phyloP scores from a whole-genome alignment of 1,140 invertebrate species.

The Bactericera cockerelli region DNA sequence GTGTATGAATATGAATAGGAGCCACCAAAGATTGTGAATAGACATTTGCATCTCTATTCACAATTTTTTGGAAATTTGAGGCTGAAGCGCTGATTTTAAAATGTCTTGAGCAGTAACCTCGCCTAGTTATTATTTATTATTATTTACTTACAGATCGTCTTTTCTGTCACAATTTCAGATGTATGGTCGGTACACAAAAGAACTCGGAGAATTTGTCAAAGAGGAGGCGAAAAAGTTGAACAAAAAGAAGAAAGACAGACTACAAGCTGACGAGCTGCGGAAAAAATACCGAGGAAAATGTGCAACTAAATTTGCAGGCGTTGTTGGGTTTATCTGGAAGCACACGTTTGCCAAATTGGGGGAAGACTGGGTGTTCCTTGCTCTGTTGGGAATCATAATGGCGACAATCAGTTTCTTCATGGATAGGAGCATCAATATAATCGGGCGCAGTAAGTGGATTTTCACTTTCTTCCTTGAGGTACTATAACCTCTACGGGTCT shows the following conservation, averaged over 20 bases:
- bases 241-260: conserved; percentile 54
- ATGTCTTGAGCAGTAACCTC: too few species aligned
- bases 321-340: conserved; percentile 51
- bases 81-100: too few species aligned
- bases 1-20: too few species aligned
- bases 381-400: conserved; percentile 87
- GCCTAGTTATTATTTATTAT: too few species aligned
- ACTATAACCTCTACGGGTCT: too few species aligned
- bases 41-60: too few species aligned
- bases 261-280: conserved; percentile 28
- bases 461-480: too few species aligned
- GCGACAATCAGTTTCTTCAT: conserved; percentile 87
- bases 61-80: too few species aligned
- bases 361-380: conserved; percentile 95
- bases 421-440: conserved; percentile 90
- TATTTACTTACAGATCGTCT: too few species aligned
- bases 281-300: conserved; percentile 33
- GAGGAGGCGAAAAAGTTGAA: conserved; percentile 69
- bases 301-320: conserved; percentile 29
- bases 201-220: conserved; percentile 82
- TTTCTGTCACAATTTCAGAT: too few species aligned
- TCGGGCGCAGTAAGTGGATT: conserved; percentile 28
- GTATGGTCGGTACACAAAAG: conserved; percentile 92
- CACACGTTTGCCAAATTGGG: conserved; percentile 76
- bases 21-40: too few species aligned